Conservation (phyloP, 2,113 vertebrate genomes). For the Kobus ellipsiprymnus region DNA sequence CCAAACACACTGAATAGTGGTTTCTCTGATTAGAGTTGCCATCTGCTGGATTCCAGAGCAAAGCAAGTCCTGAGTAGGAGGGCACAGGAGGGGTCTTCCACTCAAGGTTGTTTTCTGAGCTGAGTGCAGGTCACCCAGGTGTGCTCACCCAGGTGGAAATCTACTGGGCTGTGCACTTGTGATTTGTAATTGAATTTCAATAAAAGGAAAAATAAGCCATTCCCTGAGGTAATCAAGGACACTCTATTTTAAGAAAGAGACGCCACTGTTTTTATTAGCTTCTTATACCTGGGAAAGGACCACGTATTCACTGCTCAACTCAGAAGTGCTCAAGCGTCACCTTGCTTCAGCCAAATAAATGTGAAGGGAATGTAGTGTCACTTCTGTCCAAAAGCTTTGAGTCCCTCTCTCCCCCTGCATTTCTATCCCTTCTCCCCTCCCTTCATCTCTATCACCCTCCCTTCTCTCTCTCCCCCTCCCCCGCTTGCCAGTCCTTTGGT, state of each 20-base stretch:
- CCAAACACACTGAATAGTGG: neutral
- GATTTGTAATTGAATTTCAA: neutral
- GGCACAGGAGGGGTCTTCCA: neutral
- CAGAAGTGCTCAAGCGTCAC: neutral
- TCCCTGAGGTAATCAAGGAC: too few relatives aligned
- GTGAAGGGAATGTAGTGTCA: neutral
- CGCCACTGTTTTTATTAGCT: fast-evolving
- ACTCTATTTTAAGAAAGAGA: neutral
- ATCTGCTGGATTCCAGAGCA: neutral
- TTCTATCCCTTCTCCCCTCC: neutral
- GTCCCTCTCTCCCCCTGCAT: neutral
- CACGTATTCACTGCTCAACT: fast-evolving
- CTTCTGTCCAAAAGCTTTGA: neutral
- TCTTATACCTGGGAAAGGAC: neutral
- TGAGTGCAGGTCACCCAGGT: too few relatives aligned
- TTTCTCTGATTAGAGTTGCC: neutral
- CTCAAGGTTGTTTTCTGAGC: neutral
- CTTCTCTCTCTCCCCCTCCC: too few relatives aligned
- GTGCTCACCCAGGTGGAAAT: too few relatives aligned
- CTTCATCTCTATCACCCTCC: fast-evolving
- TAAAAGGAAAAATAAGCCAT: too few relatives aligned
- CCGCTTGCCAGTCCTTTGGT: too few relatives aligned
- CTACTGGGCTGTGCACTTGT: fast-evolving
- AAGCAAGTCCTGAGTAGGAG: fast-evolving
- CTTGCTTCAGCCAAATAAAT: neutral